Conservation (phyloP, 2,888 invertebrate species). For the Mesorhabditis sp. region DNA sequence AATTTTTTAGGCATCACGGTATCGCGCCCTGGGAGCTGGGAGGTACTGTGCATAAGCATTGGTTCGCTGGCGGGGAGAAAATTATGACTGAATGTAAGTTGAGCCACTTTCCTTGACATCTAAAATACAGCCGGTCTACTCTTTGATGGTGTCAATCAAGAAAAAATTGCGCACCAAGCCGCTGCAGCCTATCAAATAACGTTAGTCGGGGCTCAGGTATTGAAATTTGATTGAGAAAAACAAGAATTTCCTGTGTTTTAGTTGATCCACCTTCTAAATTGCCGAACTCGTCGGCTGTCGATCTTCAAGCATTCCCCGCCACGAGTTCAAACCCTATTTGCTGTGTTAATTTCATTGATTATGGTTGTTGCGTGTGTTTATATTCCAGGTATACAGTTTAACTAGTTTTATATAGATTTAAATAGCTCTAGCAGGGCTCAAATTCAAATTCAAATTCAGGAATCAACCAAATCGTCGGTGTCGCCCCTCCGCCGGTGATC, state of each 20-base stretch:
- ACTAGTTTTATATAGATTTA: not conserved
- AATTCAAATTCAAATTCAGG: conserved; percentile 4
- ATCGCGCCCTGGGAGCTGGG: not conserved
- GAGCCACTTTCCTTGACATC: conserved; percentile 7
- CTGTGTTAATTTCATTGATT: not conserved
- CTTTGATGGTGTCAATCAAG: not conserved
- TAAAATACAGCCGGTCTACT: conserved; percentile 9
- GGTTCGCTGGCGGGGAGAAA: not conserved
- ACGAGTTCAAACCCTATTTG: not conserved
- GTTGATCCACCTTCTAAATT: conserved; percentile 1
- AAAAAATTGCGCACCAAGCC: conserved; percentile 22
- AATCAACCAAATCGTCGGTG: conserved; percentile 4
- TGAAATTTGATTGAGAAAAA: not conserved
- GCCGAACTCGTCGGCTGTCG: not conserved
- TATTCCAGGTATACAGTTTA: not conserved
- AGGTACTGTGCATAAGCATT: not conserved
- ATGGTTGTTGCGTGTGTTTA: not conserved
- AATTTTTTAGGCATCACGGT: not conserved
- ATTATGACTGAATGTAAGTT: not conserved
- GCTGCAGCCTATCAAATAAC: conserved; percentile 37
- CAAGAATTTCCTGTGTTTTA: not conserved
- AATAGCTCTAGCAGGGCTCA: not conserved
- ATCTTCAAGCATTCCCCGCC: not conserved
- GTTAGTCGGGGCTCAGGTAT: conserved; percentile 26
- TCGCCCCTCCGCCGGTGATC: not conserved